A percentile compares a stretch with the other conserved stretches of the same genome.
Evolutionary conservation across 2,797 vertebrate species (phyloP).

Genomic region (Crocodylus rhombifer): DNA sequence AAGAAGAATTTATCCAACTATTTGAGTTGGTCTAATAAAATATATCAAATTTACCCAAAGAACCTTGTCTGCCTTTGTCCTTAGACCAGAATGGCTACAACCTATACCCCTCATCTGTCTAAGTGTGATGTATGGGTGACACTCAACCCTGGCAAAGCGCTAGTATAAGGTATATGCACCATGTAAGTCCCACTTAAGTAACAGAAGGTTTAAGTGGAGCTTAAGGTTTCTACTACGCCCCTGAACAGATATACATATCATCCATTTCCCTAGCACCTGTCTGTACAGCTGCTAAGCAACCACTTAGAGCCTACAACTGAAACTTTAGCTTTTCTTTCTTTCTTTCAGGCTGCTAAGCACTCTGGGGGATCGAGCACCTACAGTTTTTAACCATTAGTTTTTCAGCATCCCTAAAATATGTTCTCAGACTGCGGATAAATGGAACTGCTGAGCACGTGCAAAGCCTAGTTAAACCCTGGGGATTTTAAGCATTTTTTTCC

Average conservation of each 20-base stretch:
- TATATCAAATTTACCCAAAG: no score
- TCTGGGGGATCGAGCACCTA: background rate
- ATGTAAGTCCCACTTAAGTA: accelerated
- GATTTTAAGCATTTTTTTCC: background rate
- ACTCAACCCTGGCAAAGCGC: background rate
- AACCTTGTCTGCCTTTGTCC: no score
- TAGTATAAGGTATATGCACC: background rate
- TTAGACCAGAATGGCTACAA: no score
- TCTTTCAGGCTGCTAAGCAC: background rate
- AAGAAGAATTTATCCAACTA: no score
- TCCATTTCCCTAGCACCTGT: accelerated
- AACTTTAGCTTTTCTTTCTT: background rate
- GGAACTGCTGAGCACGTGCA: background rate
- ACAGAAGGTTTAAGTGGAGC: accelerated
- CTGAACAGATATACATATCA: background rate
- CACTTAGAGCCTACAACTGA: background rate
- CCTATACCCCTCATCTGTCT: no score
- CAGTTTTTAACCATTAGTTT: background rate
- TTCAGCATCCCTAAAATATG: background rate
- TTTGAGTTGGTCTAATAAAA: no score
- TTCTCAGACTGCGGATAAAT: background rate
- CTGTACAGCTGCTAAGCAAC: no score
- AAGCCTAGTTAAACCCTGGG: background rate
- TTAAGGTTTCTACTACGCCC: background rate
- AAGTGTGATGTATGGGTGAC: background rate